Percentiles rank a stretch among this genome's conserved stretches.
phyloP scores from a whole-genome alignment of 2,888 invertebrate genomes.

The Scrobipalpa costella region DNA sequence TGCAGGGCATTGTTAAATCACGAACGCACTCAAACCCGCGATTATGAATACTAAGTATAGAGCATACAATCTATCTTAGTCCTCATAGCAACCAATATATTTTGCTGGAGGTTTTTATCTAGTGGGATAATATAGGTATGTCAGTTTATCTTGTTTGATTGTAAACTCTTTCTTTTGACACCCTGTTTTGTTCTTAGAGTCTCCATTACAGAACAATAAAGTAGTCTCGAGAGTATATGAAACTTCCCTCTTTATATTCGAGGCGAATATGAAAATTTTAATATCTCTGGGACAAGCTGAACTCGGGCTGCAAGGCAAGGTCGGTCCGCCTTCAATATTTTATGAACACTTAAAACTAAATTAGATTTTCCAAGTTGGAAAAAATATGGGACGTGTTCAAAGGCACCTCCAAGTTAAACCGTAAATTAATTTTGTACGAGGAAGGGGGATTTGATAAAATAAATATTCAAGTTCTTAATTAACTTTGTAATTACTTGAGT shows the following conservation, averaged over 20 bases:
- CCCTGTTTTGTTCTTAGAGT: too few relatives aligned
- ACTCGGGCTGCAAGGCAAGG: slow-evolving; percentile 54
- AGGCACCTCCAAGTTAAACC: slow-evolving; percentile 40
- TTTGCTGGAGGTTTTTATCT: too few relatives aligned
- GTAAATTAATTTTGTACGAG: slow-evolving; percentile 39
- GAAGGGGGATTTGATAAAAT: slow-evolving; percentile 42
- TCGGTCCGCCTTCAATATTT: slow-evolving; percentile 61
- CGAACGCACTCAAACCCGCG: too few relatives aligned
- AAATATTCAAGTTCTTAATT: slow-evolving; percentile 38
- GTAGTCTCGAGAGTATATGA: neutral
- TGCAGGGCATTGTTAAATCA: too few relatives aligned
- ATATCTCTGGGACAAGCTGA: slow-evolving; percentile 63
- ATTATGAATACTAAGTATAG: too few relatives aligned
- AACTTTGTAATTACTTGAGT: slow-evolving; percentile 28
- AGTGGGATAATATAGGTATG: too few relatives aligned
- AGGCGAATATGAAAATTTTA: slow-evolving; percentile 59
- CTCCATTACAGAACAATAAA: neutral
- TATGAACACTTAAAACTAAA: slow-evolving; percentile 48
- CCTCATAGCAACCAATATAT: too few relatives aligned
- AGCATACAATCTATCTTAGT: too few relatives aligned
- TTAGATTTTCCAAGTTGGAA: slow-evolving; percentile 57
- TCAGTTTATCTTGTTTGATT: too few relatives aligned
- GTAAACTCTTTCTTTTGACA: too few relatives aligned
- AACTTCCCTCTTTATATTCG: slow-evolving; percentile 41
- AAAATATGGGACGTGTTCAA: slow-evolving; percentile 44